phyloP scores from a whole-genome alignment of 64 coral and sea anemone genomes.

The Montipora efflorescens region DNA sequence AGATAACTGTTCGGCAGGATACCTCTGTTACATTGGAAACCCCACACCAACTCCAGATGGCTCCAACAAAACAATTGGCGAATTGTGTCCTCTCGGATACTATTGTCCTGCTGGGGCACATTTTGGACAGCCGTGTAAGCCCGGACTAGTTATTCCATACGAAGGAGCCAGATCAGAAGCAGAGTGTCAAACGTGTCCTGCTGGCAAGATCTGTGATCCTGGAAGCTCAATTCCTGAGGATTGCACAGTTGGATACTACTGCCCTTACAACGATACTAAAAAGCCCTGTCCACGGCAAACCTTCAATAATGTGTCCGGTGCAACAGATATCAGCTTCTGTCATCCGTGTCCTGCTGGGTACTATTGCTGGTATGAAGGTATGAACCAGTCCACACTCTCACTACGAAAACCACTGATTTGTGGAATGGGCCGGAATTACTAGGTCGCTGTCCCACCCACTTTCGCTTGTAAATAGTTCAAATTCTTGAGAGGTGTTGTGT shows the following conservation, averaged over 20 bases:
- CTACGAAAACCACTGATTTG: too few relatives aligned
- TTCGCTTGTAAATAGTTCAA: too few relatives aligned
- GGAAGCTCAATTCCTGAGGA: conserved; percentile 82
- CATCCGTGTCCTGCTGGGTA: conserved; percentile 89
- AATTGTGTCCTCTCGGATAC: conserved; percentile 78
- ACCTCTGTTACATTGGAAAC: conserved; percentile 87
- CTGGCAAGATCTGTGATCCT: conserved; percentile 90
- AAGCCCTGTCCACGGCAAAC: conserved; percentile 83
- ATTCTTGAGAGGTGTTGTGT: too few relatives aligned
- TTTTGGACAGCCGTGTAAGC: conserved; percentile 36
- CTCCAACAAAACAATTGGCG: conserved; percentile 63
- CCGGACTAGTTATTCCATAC: conserved; percentile 82
- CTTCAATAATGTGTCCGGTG: conserved; percentile 71
- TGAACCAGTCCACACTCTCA: not conserved
- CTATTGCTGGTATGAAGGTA: conserved; percentile 92
- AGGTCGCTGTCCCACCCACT: too few relatives aligned
- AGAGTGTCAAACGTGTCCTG: conserved; percentile 87
- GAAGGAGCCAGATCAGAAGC: conserved; percentile 74
- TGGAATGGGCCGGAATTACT: too few relatives aligned
- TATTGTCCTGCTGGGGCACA: conserved; percentile 87
- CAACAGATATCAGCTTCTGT: conserved; percentile 80
- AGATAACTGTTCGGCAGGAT: conserved; percentile 75
- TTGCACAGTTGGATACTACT: conserved; percentile 87
- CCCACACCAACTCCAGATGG: conserved; percentile 89
- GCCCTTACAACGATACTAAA: conserved; percentile 83